These are phyloP conservation scores for Microctenopoma stevenorrisi DNA, from an alignment of 2,797 vertebrate genomes.

Conservation along the genomic window DNA sequence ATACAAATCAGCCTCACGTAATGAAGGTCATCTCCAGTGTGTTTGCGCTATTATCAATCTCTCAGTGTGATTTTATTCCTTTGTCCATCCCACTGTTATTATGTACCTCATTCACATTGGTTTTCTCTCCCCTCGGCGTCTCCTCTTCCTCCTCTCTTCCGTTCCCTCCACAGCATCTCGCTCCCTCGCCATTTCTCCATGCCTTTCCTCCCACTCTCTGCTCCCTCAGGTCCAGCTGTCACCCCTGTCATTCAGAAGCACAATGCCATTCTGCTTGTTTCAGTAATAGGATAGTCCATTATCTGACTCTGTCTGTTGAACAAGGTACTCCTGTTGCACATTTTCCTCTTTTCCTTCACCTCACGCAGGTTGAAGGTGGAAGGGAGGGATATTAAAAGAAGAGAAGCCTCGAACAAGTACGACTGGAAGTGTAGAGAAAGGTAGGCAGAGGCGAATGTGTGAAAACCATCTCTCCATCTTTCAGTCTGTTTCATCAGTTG, in stretches of 20 bases:
- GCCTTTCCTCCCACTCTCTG: constrained; percentile 7
- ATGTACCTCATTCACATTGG: constrained; percentile 27
- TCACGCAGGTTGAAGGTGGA: background rate
- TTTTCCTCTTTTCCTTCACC: constrained; percentile 49
- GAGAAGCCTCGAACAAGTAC: constrained; percentile 28
- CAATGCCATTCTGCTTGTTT: constrained; percentile 61
- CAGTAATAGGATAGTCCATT: constrained; percentile 65
- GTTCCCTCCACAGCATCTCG: background rate
- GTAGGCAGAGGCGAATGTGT: constrained; percentile 13
- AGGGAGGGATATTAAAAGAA: constrained; percentile 21
- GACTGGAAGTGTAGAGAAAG: constrained; percentile 16
- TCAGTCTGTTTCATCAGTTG: constrained; percentile 72
- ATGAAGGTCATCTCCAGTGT: constrained; percentile 57
- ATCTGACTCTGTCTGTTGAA: constrained; percentile 56
- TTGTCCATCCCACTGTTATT: constrained; percentile 9
- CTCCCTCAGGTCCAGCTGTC: constrained; percentile 16
- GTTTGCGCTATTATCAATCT: constrained; percentile 29
- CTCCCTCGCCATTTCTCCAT: background rate
- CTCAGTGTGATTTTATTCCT: constrained; percentile 25
- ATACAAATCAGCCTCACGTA: constrained; percentile 15
- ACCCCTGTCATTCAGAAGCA: constrained; percentile 47
- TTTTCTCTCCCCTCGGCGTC: constrained; percentile 20
- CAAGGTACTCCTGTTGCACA: constrained; percentile 34
- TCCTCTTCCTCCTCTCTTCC: constrained; percentile 21
- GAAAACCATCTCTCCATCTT: constrained; percentile 54